phyloP scores from a whole-genome alignment of 2,113 vertebrate genomes.

The Bolborhynchus lineola region DNA sequence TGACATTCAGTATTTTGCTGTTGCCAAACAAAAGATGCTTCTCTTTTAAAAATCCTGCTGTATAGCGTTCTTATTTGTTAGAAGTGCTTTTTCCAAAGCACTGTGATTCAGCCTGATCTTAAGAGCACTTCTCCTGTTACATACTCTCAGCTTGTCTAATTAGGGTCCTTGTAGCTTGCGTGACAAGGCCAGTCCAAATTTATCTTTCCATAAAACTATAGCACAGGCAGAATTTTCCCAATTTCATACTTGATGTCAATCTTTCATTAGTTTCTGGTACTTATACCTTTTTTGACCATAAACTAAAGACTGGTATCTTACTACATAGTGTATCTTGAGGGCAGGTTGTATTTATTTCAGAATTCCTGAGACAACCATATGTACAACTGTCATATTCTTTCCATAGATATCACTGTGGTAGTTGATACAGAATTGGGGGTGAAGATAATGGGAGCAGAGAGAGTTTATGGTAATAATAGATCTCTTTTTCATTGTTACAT shows the following conservation, averaged over 20 bases:
- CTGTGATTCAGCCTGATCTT: constrained; percentile 16
- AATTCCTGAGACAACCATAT: background rate
- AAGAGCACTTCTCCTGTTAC: constrained; percentile 24
- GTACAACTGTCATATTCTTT: background rate
- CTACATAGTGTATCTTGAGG: background rate
- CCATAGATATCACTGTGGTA: background rate
- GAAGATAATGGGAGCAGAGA: background rate
- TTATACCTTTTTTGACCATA: background rate
- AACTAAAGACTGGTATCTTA: background rate
- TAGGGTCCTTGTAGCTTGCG: background rate
- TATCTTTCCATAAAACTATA: background rate
- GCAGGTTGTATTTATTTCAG: background rate
- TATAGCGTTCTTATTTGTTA: background rate
- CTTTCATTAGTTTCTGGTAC: background rate
- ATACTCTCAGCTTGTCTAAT: constrained; percentile 15
- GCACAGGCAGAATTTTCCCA: background rate
- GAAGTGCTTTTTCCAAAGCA: background rate
- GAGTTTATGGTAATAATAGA: constrained; percentile 13
- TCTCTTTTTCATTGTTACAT: background rate
- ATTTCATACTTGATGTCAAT: background rate
- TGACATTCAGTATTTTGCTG: background rate
- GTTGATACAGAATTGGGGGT: background rate
- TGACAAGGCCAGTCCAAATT: constrained; percentile 37
- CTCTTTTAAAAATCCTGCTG: background rate
- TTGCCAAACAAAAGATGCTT: background rate